Evolutionary conservation across 2,113 vertebrate species (phyloP), one percentile per base, ranked within the genome.

Genomic region (Alosa alosa): DNA sequence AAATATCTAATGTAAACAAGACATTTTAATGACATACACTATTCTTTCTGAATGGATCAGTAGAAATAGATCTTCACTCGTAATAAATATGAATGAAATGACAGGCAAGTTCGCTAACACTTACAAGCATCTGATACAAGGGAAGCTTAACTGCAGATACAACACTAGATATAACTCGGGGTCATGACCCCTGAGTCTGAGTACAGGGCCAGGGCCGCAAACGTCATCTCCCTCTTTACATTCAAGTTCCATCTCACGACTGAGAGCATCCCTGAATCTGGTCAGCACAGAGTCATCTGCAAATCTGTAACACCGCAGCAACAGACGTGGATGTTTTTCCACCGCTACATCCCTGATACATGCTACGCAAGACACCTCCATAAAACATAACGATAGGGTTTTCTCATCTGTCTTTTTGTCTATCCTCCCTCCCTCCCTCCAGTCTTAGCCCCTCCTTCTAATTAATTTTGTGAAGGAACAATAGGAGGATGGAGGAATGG

Each of bases 21-120:
- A 72, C 64, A 31, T 72, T 72, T 72, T 13, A 72, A 72, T 15
- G 64, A 72, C 64, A 72, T 15, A 36, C 6, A 31, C 31, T 72
- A 31, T 72, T 72, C 31, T 36, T 11, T 72, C 11, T 36, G 25
- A 72, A 36, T 36, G 64, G 25, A 13, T 11, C 25, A 36, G 64
- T 13, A 72, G 31, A 36, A 72, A 72, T 22, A 60, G 55, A 22
- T 60, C 55, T 60, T 60, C 20, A 60, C 55, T 60, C 55, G 25
- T 72, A 72, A 72, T 72, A 72, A 72, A 31, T 72, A 72, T 36
- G 64, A 31, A 36, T 36, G 64, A 72, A 72, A 72, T 72, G 64
- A 31, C 64, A 72, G n/a, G 22, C 60, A 64, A 25, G 60, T 64
- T 25, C 8, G n/a, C 25, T 36, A 72, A 72, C 25, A 4, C 55